A percentile compares a stretch with the other conserved stretches of the same genome.
Conservation (phyloP, 2,797 vertebrate genomes). For the Galago senegalensis region DNA sequence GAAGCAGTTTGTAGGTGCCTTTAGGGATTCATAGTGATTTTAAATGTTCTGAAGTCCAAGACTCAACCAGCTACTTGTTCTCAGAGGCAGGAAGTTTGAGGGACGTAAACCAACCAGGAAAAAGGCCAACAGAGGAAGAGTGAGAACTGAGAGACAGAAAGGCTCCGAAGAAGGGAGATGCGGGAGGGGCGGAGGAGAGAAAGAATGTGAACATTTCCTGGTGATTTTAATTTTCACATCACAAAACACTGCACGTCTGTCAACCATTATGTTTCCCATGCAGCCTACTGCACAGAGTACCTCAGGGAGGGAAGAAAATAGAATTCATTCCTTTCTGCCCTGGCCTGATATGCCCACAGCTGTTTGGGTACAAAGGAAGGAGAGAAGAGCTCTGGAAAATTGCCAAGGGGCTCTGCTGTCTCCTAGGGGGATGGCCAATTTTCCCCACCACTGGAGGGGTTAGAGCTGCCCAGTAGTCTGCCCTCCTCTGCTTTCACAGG, state of each 20-base stretch:
- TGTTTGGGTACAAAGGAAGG: background rate
- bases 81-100: background rate
- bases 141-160: background rate
- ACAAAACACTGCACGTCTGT: conserved; percentile 45
- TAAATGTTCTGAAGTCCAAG: conserved; percentile 24
- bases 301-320: background rate
- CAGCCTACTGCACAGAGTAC: background rate
- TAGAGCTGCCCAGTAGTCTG: background rate
- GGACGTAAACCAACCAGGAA: background rate
- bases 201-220: conserved; percentile 55
- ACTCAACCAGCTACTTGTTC: background rate
- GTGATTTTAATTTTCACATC: conserved; percentile 74
- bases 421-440: background rate
- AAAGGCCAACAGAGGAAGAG: background rate
- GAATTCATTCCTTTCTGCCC: background rate
- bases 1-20: background rate
- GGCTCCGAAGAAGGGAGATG: background rate
- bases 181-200: background rate
- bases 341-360: background rate
- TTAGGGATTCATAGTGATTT: conserved; percentile 31
- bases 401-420: background rate
- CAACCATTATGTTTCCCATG: background rate
- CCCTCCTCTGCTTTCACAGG: background rate
- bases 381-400: background rate
- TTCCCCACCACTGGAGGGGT: background rate